These are phyloP conservation scores for Malthinus flaveolus DNA, from an alignment of 2,888 invertebrate species.

Conservation along the genomic window DNA sequence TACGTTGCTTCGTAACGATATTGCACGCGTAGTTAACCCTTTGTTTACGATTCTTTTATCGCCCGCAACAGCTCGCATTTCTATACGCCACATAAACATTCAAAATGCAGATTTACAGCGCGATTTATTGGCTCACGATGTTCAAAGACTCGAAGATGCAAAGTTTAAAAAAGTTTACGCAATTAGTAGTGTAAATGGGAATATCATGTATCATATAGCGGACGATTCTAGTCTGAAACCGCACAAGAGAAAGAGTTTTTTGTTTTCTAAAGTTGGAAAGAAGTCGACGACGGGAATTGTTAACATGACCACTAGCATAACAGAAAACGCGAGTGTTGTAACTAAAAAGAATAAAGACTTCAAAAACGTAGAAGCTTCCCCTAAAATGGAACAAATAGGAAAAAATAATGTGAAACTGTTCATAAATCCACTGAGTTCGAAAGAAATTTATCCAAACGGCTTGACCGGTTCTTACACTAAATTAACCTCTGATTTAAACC, in stretches of 20 bases:
- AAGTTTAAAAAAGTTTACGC: conserved; percentile 70
- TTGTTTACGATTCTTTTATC: conserved; percentile 74
- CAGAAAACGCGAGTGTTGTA: conserved; percentile 49
- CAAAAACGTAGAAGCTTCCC: conserved; percentile 41
- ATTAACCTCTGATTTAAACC: conserved; percentile 35
- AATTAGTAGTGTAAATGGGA: conserved; percentile 80
- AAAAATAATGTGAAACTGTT: conserved; percentile 52
- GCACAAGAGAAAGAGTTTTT: conserved; percentile 50
- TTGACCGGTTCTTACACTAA: conserved; percentile 51
- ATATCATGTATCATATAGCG: conserved; percentile 68
- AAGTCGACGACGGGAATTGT: conserved; percentile 43
- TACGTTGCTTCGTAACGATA: conserved; percentile 73
- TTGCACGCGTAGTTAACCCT: conserved; percentile 77
- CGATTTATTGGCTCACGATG: conserved; percentile 42
- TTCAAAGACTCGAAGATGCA: conserved; percentile 44
- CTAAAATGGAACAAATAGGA: conserved; percentile 30
- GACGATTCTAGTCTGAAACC: conserved; percentile 51
- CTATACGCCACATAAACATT: conserved; percentile 73
- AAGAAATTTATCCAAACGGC: conserved; percentile 53
- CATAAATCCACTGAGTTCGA: conserved; percentile 52
- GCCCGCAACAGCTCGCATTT: conserved; percentile 78
- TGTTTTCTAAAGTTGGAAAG: conserved; percentile 49
- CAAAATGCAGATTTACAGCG: conserved; percentile 57
- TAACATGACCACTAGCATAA: conserved; percentile 52
- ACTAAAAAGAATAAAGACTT: conserved; percentile 53